Evolutionary conservation across 2,888 invertebrate genomes (phyloP).

Genomic region (Gibbula magus): DNA sequence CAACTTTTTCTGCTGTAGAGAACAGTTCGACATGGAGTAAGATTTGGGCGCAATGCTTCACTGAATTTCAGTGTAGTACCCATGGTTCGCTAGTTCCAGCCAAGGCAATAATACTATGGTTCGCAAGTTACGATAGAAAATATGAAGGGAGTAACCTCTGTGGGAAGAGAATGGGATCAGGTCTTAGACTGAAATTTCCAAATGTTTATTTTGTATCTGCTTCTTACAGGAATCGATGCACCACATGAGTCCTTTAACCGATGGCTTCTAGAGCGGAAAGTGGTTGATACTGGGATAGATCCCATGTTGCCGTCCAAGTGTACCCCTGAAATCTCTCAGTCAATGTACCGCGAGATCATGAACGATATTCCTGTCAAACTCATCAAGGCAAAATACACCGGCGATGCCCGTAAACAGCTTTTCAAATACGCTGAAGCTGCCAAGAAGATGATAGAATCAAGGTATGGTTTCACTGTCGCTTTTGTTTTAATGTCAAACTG

Average conservation of each 20-base stretch:
- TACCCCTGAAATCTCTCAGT: slow-evolving; percentile 91
- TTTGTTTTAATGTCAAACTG: too few relatives aligned
- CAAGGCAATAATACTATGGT: too few relatives aligned
- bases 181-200: too few relatives aligned
- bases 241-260: slow-evolving; percentile 96
- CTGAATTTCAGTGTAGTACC: too few relatives aligned
- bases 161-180: too few relatives aligned
- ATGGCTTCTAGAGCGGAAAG: slow-evolving; percentile 97
- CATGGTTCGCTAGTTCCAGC: too few relatives aligned
- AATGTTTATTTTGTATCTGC: neutral
- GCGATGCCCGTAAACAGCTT: slow-evolving; percentile 95
- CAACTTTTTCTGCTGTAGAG: too few relatives aligned
- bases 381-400: slow-evolving; percentile 95
- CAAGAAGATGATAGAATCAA: slow-evolving; percentile 95
- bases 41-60: too few relatives aligned
- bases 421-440: slow-evolving; percentile 96
- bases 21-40: too few relatives aligned
- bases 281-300: slow-evolving; percentile 91
- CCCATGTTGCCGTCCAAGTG: slow-evolving; percentile 94
- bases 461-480: slow-evolving; percentile 73
- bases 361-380: slow-evolving; percentile 97
- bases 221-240: slow-evolving; percentile 85
- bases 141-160: too few relatives aligned
- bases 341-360: slow-evolving; percentile 98
- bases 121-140: too few relatives aligned